These are phyloP conservation scores for Yponomeuta sedellus DNA, from an alignment of 2,888 invertebrate genomes.

Conservation along the genomic window DNA sequence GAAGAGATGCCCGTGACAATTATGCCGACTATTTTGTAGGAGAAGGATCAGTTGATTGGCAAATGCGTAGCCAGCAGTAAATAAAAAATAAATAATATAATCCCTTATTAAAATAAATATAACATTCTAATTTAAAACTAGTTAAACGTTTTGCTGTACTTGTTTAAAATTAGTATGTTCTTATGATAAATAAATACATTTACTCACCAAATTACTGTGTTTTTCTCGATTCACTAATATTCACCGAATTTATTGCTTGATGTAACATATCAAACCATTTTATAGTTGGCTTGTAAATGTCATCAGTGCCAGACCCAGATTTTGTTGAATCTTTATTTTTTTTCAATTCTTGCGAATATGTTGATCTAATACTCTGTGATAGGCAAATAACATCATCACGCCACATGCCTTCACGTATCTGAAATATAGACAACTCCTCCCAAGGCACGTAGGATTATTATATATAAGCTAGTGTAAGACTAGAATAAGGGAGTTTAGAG, in stretches of 20 bases:
- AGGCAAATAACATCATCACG: no score
- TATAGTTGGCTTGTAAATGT: constrained; percentile 13
- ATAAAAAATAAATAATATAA: constrained; percentile 5
- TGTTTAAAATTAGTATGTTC: constrained; percentile 2
- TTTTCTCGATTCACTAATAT: constrained; percentile 14
- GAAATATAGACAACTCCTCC: no score
- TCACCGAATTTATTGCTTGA: constrained; percentile 12
- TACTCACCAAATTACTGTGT: constrained; percentile 7
- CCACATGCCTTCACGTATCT: no score
- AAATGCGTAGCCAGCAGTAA: constrained; percentile 9
- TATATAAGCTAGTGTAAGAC: no score
- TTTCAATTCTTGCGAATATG: constrained; percentile 14
- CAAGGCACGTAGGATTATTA: no score
- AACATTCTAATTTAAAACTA: constrained; percentile 4
- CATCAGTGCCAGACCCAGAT: constrained; percentile 14
- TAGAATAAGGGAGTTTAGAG: no score
- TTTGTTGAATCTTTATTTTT: constrained; percentile 13
- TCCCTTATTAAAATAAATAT: constrained; percentile 4
- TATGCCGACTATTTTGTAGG: constrained; percentile 13
- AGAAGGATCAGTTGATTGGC: constrained; percentile 14
- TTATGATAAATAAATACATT: neutral
- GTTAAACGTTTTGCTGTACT: constrained; percentile 7
- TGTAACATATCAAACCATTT: constrained; percentile 14
- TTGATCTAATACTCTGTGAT: neutral
- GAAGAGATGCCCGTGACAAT: constrained; percentile 11